Conservation (phyloP, 2,797 vertebrate genomes). For the Hafferia zeledoni region DNA sequence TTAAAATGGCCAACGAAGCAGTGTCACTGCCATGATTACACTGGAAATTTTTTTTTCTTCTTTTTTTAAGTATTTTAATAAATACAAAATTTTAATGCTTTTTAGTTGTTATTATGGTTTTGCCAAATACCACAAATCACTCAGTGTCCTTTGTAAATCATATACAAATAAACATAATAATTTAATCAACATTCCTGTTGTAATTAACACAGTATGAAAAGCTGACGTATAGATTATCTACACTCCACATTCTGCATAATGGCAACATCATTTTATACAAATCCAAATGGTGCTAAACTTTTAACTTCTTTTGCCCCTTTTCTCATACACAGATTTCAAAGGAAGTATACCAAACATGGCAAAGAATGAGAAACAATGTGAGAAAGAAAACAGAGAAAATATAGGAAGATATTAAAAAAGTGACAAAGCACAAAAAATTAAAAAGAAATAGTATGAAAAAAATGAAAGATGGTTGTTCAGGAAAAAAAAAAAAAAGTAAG, state of each 20-base stretch:
- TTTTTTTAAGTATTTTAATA: background rate
- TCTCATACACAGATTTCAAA: background rate
- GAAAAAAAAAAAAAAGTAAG: background rate
- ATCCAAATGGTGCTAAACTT: accelerated
- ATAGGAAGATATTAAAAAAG: background rate
- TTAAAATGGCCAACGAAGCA: background rate
- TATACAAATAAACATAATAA: background rate
- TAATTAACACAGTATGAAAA: background rate
- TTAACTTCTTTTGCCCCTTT: background rate
- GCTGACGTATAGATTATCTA: background rate
- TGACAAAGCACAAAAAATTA: background rate
- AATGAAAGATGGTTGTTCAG: background rate
- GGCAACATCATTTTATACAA: background rate
- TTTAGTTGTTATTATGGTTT: background rate
- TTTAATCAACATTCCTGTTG: background rate
- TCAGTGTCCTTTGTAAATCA: background rate
- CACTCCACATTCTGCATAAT: background rate
- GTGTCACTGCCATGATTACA: background rate
- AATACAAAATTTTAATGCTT: background rate
- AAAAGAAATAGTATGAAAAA: background rate
- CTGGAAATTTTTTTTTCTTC: background rate
- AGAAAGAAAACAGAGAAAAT: background rate
- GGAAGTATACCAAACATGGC: background rate
- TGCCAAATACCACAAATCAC: background rate
- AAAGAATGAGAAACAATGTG: background rate